A percentile compares a stretch with the other conserved stretches of the same genome.
Evolutionary conservation across 2,113 vertebrate species (phyloP).

Genomic region (Petromus typicus): DNA sequence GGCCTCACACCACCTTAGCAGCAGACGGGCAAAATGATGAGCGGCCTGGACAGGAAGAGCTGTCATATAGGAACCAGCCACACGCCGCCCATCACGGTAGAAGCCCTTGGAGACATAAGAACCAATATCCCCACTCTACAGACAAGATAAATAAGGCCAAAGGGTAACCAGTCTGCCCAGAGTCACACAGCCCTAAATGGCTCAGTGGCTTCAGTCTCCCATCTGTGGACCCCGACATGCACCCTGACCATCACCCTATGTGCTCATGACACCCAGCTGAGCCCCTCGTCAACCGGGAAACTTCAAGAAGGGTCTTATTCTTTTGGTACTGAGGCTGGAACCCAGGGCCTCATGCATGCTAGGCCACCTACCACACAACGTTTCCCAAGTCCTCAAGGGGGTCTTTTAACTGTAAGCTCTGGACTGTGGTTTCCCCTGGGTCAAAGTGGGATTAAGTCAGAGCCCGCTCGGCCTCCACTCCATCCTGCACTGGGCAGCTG

Average conservation of each 20-base stretch:
- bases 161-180: background rate
- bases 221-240: accelerated
- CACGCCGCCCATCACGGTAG: accelerated
- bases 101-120: background rate
- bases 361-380: background rate
- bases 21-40: background rate
- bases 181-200: background rate
- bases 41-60: background rate
- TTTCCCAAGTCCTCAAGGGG: background rate
- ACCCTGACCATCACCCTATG: background rate
- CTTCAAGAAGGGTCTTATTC: background rate
- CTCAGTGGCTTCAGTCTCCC: background rate
- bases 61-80: background rate
- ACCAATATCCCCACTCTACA: background rate
- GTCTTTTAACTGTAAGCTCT: background rate
- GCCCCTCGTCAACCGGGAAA: background rate
- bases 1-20: background rate
- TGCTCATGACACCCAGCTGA: background rate
- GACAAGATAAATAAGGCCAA: background rate
- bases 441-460: background rate
- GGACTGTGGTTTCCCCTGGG: background rate
- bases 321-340: background rate
- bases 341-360: background rate
- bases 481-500: background rate
- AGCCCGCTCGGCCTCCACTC: background rate